Percentiles rank a stretch among this genome's conserved stretches.
phyloP scores from a whole-genome alignment of 2,888 invertebrate species.

The Drosophila mayaguana region DNA sequence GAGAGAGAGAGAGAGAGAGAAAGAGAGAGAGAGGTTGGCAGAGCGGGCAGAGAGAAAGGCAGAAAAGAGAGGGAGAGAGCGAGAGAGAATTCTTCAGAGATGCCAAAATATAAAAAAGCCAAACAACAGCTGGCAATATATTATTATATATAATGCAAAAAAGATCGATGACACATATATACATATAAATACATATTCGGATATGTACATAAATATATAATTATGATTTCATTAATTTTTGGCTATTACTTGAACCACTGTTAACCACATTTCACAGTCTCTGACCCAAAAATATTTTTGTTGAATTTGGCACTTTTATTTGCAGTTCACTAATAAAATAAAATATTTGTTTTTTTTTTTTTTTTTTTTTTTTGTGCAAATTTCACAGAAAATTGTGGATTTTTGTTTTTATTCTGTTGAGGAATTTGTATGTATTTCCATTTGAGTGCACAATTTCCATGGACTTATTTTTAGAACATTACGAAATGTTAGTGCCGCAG shows the following conservation, averaged over 20 bases:
- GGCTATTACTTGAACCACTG: background rate
- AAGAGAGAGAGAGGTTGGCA: background rate
- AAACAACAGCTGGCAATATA: slow-evolving; percentile 36
- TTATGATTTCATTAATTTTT: slow-evolving; percentile 9
- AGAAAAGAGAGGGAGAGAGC: background rate
- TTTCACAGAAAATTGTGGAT: slow-evolving; percentile 39
- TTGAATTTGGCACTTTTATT: slow-evolving; percentile 1
- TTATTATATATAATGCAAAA: background rate
- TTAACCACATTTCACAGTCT: slow-evolving; percentile 20
- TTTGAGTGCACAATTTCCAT: slow-evolving; percentile 67
- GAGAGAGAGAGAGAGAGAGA: slow-evolving; percentile 4
- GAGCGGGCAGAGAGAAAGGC: background rate
- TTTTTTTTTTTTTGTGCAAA: slow-evolving; percentile 25
- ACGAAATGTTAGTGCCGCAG: slow-evolving; percentile 51
- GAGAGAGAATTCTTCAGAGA: slow-evolving; percentile 1
- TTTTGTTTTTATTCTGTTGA: slow-evolving; percentile 8
- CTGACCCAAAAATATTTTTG: slow-evolving; percentile 8
- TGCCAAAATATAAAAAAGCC: slow-evolving; percentile 18
- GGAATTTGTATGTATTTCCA: slow-evolving; percentile 29
- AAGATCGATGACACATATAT: slow-evolving; percentile 21
- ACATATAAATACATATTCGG: background rate
- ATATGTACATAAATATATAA: background rate
- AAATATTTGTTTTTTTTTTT: background rate
- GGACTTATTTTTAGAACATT: slow-evolving; percentile 70
- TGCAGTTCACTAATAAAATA: background rate